These are phyloP conservation scores for Cheirogaleus medius DNA, from an alignment of 2,113 vertebrate species.

Conservation along the genomic window DNA sequence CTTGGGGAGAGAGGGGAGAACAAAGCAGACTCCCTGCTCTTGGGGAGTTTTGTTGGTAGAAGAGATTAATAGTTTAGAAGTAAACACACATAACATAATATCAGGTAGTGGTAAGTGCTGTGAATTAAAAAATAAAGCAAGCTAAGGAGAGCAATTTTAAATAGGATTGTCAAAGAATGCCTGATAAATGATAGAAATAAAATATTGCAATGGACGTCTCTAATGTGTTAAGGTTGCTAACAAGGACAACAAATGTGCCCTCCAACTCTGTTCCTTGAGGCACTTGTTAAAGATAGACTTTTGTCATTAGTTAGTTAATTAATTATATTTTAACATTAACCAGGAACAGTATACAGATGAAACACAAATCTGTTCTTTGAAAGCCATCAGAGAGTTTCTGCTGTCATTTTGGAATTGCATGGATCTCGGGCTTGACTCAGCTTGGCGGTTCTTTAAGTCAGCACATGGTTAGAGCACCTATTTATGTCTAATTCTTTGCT, in stretches of 20 bases:
- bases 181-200: not conserved
- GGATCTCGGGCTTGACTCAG: not conserved
- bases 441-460: not conserved
- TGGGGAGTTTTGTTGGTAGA: not conserved
- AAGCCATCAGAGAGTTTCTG: not conserved
- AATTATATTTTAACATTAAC: not conserved
- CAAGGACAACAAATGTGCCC: not conserved
- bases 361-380: not conserved
- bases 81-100: not conserved
- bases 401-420: not conserved
- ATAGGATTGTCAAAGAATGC: not conserved
- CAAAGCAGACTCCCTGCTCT: not conserved
- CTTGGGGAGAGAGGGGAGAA: not conserved
- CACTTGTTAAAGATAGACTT: not conserved
- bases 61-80: not conserved
- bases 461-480: not conserved
- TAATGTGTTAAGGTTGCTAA: not conserved
- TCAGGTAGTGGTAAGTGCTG: not conserved
- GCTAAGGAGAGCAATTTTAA: not conserved
- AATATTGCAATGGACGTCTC: not conserved
- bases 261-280: not conserved
- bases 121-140: not conserved
- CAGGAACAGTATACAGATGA: not conserved
- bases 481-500: not conserved
- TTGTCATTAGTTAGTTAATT: not conserved